Evolutionary conservation across 1,140 invertebrate genomes (phyloP).

Genomic region (Bombus picipes): DNA sequence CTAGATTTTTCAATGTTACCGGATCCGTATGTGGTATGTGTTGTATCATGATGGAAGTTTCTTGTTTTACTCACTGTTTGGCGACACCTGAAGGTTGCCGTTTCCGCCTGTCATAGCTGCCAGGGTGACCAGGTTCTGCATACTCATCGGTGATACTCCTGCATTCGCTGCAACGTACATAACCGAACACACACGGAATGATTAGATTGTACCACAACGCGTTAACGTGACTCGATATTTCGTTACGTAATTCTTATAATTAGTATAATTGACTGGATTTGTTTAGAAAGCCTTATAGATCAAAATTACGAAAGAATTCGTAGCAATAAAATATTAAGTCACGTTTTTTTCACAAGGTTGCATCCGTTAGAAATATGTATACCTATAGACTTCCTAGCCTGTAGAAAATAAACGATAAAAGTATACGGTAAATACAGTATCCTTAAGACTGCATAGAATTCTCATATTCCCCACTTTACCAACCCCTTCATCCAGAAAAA

Average conservation of each 20-base stretch:
- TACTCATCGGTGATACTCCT: constrained; percentile 90
- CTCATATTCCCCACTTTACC: neutral
- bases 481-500: neutral
- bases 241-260: neutral
- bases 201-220: neutral
- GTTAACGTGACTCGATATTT: neutral
- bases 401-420: neutral
- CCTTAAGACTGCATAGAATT: neutral
- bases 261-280: neutral
- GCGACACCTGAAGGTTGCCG: constrained; percentile 83
- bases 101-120: constrained; percentile 90
- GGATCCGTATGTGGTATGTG: constrained; percentile 11
- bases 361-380: neutral
- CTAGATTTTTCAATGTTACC: neutral
- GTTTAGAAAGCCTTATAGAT: neutral
- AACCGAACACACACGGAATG: neutral
- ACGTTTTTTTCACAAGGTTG: too few species aligned
- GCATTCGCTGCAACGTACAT: constrained; percentile 80
- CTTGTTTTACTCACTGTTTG: constrained; percentile 82
- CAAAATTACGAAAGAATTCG: neutral
- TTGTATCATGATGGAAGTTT: constrained; percentile 31
- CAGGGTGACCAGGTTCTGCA: constrained; percentile 94
- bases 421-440: neutral
- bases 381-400: too few species aligned
- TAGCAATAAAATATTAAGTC: neutral